Base-by-base conservation (phyloP, 2,888 invertebrate genomes). In the Netelia melanura region DNA sequence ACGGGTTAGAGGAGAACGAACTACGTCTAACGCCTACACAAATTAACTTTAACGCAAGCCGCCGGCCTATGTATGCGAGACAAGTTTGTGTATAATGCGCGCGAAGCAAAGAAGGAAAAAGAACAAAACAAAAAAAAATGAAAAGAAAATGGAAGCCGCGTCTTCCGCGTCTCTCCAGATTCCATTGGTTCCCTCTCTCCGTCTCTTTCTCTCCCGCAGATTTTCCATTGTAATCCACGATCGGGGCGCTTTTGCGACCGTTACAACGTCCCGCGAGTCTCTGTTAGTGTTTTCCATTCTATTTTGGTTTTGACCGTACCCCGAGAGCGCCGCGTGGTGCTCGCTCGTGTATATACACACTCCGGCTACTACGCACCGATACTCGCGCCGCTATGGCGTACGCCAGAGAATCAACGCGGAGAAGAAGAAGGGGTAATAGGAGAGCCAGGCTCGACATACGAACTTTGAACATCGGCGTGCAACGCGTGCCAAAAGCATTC, bases 221-320 rank as follows among this genome's bases (percentile, higher is more conserved):
- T 79, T 70, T 62, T 54, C 30, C 79, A 84, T 86, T 82, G 84
- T 82, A 71, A 76, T 76, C 81, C 25, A 54, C 75, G 64, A 48
- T 48, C 30, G 17, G 0, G 30, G 30, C 30, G 23, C 14, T 72
- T 65, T 71, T 62, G 43, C 30, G 25, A 21, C 30, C 62, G 30
- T 30, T 30, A 30, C 30, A 30, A 5, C 3, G 30, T 30, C 30
- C 11, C 8, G 30, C 54, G 23, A 17, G 14, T 64, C 38, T 48
- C 38, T 75, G 81, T 81, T 85, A 30, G 81, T 71, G 75, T 79
- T 82, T 77, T 75, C 52, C 58, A 72, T 80, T 79, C 85, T 85
- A 85, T 85, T 85, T 82, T 65, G 48, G 82, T 82, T 30, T 30
- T 52, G 64, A 52, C 10, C 77, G 72, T 43, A 43, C 30, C 30